Evolutionary conservation across 1,140 invertebrate species (phyloP), one percentile per base, ranked within the genome.

Genomic region (Gonioctena quinquepunctata): DNA sequence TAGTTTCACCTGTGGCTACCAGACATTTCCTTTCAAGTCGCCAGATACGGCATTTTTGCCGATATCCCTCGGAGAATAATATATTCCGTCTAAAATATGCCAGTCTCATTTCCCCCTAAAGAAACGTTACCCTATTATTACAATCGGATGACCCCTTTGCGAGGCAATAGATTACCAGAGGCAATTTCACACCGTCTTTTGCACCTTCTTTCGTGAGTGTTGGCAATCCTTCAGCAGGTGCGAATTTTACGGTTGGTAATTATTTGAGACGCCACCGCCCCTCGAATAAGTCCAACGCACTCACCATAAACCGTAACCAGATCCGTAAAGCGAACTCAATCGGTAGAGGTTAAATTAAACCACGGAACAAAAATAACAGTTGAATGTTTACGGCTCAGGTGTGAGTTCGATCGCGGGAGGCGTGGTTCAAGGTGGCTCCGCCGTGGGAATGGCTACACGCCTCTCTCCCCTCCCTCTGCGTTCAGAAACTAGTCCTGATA

Each of bases 81-180:
- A 69, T 74, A 75, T 75, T 74, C 75, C 70, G 69, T 69, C 74
- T 76, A 74, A 76, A 77, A 77, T 77, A 77, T 77, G 74, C 75
- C 69, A 69, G 73, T 76, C 75, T 75, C 66, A 68, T 76, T 74
- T 69, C 69, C 75, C 73, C 62, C 61, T 73, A 67, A 70, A 73
- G 49, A 28, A 57, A 57, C 59, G 65, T 62, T 66, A 71, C 72
- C 72, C 72, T 75, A 72, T 74, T 74, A 76, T 74, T 76, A 72
- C 75, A 76, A 74, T 74, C 70, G 69, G 69, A 76, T 75, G 75
- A 74, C 75, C 73, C 73, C 73, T 74, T 76, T 76, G 72, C 71
- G 28, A 70, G 56, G 23, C 68, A 64, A 76, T 75, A 71, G 72
- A 76, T 74, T 68, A 76, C 70, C 68, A 54, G 66, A 48, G 57